Percentiles rank a stretch among this genome's conserved stretches.
These are phyloP conservation scores for Salmo trutta DNA, from an alignment of 2,797 vertebrate species.

Conservation along the genomic window DNA sequence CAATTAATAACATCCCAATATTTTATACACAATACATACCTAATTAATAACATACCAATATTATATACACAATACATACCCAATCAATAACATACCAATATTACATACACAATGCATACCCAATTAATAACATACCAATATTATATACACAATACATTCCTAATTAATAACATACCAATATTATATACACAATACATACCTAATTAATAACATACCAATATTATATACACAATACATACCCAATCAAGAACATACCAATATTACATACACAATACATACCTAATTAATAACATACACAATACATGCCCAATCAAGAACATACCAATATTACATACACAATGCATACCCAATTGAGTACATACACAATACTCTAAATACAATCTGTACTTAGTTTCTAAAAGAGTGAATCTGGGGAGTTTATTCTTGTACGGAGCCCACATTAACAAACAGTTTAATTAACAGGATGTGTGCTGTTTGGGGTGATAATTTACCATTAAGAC, in stretches of 20 bases:
- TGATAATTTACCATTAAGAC: conserved; percentile 63
- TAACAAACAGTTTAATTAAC: conserved; percentile 54
- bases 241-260: too few species aligned
- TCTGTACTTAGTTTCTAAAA: conserved; percentile 1
- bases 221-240: too few species aligned
- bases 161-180: too few species aligned
- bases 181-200: too few species aligned
- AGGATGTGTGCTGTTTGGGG: conserved; percentile 56
- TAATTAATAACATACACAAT: not conserved
- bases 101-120: not conserved
- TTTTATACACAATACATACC: too few species aligned
- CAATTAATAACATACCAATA: not conserved
- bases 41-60: conserved; percentile 22
- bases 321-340: conserved; percentile 16
- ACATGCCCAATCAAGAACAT: conserved; percentile 20
- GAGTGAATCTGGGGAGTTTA: conserved; percentile 28
- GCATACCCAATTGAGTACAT: not conserved
- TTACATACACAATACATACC: too few species aligned
- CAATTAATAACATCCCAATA: too few species aligned
- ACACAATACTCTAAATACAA: not conserved
- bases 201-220: too few species aligned
- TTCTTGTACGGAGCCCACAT: conserved; percentile 27
- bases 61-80: conserved; percentile 7
- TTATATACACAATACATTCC: too few species aligned
- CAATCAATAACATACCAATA: not conserved